Evolutionary conservation across 1,140 invertebrate species (phyloP).

Genomic region (Eubasilissa regina): DNA sequence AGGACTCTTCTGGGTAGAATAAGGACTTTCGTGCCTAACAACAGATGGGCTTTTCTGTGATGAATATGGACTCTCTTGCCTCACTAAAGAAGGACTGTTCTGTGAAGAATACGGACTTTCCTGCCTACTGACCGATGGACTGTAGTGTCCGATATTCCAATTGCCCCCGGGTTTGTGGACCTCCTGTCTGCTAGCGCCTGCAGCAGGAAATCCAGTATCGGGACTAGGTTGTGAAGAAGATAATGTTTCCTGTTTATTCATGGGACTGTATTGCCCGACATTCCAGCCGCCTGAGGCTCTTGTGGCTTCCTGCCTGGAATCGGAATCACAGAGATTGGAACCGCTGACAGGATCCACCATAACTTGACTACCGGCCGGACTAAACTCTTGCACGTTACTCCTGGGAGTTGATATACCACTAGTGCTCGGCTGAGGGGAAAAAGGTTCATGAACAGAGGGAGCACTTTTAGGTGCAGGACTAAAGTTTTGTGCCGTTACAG

Average conservation of each 20-base stretch:
- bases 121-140: conserved; percentile 65
- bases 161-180: conserved; percentile 8
- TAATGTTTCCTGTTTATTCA: conserved; percentile 67
- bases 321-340: conserved; percentile 52
- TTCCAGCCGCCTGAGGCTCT: conserved; percentile 67
- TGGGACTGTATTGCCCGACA: conserved; percentile 68
- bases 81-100: conserved; percentile 67
- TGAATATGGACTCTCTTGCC: conserved; percentile 58
- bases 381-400: conserved; percentile 49
- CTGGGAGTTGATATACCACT: conserved; percentile 50
- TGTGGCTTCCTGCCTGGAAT: conserved; percentile 65
- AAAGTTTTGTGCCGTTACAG: conserved; percentile 39
- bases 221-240: conserved; percentile 71
- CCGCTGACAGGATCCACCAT: conserved; percentile 46
- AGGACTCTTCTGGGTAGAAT: conserved; percentile 69
- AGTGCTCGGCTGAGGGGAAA: conserved; percentile 53
- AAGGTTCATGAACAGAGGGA: conserved; percentile 48
- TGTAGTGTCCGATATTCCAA: conserved; percentile 58
- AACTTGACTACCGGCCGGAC: conserved; percentile 36
- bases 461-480: conserved; percentile 53
- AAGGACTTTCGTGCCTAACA: conserved; percentile 67
- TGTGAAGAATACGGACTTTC: conserved; percentile 62
- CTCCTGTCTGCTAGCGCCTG: conserved; percentile 61
- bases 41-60: conserved; percentile 69
- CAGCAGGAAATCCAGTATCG: conserved; percentile 65